Percentiles rank a stretch among this genome's conserved stretches.
Conservation (phyloP, 2,888 invertebrate genomes). For the Harpagoxenus sublaevis region DNA sequence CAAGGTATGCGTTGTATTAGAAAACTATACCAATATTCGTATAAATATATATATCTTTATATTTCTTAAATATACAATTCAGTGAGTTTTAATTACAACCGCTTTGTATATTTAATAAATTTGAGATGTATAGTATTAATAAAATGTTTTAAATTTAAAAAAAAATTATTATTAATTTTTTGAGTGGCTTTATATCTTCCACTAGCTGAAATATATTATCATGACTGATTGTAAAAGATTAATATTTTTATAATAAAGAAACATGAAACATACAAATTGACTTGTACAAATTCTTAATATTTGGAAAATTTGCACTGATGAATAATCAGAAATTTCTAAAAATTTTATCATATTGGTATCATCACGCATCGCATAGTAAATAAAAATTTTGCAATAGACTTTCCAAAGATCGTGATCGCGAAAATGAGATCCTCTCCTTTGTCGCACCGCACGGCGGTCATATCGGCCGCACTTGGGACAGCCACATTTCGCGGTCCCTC, state of each 20-base stretch:
- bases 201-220: background rate
- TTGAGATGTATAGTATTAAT: background rate
- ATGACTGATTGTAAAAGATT: background rate
- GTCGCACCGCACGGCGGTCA: background rate
- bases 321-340: background rate
- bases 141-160: background rate
- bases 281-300: background rate
- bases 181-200: background rate
- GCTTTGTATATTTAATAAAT: background rate
- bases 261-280: slow-evolving; percentile 6
- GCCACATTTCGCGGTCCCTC: slow-evolving; percentile 36
- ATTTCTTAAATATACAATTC: background rate
- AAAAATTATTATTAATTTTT: background rate
- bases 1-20: background rate
- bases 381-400: background rate
- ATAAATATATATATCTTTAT: background rate
- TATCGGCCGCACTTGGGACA: slow-evolving; percentile 31
- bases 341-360: background rate
- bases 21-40: background rate
- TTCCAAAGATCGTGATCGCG: background rate
- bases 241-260: background rate
- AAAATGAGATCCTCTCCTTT: background rate
- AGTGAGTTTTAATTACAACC: background rate
- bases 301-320: background rate
- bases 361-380: background rate